Conservation (phyloP, 2,113 vertebrate genomes). For the Microtus oregoni region DNA sequence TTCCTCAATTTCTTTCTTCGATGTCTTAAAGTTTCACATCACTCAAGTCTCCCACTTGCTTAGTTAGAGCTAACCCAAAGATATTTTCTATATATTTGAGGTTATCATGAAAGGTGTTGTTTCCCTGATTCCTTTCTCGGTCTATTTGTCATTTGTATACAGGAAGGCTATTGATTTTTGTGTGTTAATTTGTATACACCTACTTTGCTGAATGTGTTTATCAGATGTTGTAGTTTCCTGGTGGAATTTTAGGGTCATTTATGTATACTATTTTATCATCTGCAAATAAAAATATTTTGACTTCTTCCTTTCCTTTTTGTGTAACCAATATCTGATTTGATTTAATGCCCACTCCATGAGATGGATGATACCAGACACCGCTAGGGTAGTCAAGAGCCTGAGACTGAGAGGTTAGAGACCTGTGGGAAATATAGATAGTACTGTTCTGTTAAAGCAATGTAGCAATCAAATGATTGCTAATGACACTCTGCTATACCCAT, state of each 20-base stretch:
- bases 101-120: neutral
- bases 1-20: neutral
- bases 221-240: neutral
- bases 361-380: neutral
- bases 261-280: neutral
- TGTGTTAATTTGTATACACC: neutral
- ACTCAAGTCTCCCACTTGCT: neutral
- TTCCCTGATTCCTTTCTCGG: neutral
- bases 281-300: neutral
- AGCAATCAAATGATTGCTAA: neutral
- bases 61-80: neutral
- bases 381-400: neutral
- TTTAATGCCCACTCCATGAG: neutral
- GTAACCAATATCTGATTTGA: neutral
- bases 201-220: neutral
- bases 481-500: neutral
- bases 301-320: neutral
- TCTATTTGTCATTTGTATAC: neutral
- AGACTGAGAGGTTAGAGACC: neutral
- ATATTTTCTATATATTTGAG: neutral
- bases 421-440: neutral
- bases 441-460: neutral
- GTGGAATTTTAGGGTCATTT: neutral
- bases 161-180: neutral
- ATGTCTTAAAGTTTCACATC: neutral